Evolutionary conservation across 2,888 invertebrate genomes (phyloP).

Genomic region (Drosophila neonasuta): DNA sequence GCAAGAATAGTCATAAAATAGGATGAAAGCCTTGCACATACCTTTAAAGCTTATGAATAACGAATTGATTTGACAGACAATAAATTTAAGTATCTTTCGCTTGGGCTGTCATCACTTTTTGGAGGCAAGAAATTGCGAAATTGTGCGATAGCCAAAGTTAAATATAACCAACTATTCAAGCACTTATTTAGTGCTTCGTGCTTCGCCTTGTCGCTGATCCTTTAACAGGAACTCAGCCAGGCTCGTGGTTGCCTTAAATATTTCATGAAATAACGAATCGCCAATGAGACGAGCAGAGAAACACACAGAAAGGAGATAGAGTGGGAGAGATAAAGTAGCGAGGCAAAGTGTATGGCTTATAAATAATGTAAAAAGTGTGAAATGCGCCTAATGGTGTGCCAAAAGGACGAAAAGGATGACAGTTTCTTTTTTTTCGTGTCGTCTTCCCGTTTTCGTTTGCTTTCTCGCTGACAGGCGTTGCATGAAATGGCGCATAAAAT

Average conservation of each 20-base stretch:
- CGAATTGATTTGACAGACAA: neutral
- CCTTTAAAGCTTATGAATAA: neutral
- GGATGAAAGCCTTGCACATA: neutral
- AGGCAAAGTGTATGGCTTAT: conserved; percentile 64
- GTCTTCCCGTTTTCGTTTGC: too few relatives aligned
- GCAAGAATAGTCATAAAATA: neutral
- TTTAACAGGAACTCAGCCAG: conserved; percentile 35
- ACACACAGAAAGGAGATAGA: neutral
- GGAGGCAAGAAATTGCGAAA: conserved; percentile 7
- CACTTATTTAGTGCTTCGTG: conserved; percentile 20
- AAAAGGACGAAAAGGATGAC: conserved; percentile 58
- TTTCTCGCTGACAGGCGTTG: conserved; percentile 23
- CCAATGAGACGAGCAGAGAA: conserved; percentile 39
- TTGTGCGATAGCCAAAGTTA: conserved; percentile 13
- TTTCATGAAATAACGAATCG: conserved; percentile 63
- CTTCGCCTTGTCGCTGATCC: conserved; percentile 30
- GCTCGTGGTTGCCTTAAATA: conserved; percentile 56
- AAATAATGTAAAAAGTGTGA: conserved; percentile 78
- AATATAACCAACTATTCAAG: conserved; percentile 40
- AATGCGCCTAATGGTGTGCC: conserved; percentile 77
- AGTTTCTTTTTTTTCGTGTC: conserved; percentile 14
- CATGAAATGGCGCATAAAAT: conserved; percentile 72
- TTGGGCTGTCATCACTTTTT: conserved; percentile 3
- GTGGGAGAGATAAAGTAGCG: conserved; percentile 17
- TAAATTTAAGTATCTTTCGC: conserved; percentile 10